Percentiles rank a stretch among this genome's conserved stretches.
Conservation (phyloP, 2,113 vertebrate species). For the Falco punctatus region DNA sequence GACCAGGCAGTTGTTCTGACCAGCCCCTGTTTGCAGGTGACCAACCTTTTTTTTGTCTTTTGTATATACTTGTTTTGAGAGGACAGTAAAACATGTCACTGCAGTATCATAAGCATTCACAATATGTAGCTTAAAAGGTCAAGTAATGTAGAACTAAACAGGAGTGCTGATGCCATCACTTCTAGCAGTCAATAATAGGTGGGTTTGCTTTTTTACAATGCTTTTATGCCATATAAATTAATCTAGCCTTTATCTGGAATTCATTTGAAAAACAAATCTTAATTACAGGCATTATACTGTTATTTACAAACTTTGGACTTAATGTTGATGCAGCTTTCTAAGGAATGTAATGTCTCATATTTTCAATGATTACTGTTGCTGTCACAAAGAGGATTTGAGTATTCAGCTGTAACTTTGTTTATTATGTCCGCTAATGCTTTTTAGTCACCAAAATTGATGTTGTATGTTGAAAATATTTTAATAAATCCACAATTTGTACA, state of each 20-base stretch:
- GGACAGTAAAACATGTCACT: neutral
- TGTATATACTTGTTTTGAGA: neutral
- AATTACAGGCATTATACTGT: neutral
- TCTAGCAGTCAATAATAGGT: neutral
- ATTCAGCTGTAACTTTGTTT: neutral
- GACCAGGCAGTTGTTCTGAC: neutral
- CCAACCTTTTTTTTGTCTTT: neutral
- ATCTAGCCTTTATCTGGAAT: neutral
- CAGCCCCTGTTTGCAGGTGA: neutral
- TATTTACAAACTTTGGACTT: neutral
- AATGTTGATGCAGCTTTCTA: neutral
- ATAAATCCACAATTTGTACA: neutral
- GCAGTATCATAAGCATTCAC: neutral
- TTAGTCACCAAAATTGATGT: neutral
- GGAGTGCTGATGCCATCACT: neutral
- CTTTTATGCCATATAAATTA: neutral
- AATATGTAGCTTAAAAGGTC: neutral
- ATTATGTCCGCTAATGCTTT: neutral
- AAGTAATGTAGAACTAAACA: neutral
- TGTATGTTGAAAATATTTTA: neutral
- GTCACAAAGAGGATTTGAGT: neutral
- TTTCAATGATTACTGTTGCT: neutral
- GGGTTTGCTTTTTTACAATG: neutral
- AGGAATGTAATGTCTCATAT: neutral
- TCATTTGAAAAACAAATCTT: neutral